A percentile compares a stretch with the other conserved stretches of the same genome.
phyloP scores from a whole-genome alignment of 1,140 invertebrate species.

The Cephus cinctus region DNA sequence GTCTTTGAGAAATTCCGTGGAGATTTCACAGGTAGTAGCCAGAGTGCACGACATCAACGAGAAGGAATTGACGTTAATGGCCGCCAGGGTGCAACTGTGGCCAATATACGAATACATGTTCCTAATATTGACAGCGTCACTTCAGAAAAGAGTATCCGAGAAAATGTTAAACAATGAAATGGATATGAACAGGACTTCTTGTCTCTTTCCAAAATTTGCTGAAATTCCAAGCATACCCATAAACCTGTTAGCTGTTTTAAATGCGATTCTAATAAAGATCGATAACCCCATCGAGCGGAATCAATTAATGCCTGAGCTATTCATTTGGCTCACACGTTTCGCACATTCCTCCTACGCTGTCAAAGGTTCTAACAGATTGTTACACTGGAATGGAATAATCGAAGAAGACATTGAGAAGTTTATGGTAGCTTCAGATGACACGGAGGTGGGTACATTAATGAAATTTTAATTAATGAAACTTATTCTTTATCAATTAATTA shows the following conservation, averaged over 20 bases:
- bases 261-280: conserved; percentile 16
- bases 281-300: conserved; percentile 8
- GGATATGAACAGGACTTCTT: neutral
- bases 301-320: conserved; percentile 26
- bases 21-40: conserved; percentile 9
- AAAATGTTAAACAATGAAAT: neutral
- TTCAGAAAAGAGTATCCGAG: conserved; percentile 28
- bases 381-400: conserved; percentile 15
- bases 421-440: neutral
- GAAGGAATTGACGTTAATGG: conserved; percentile 8
- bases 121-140: conserved; percentile 24
- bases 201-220: conserved; percentile 14
- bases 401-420: conserved; percentile 14
- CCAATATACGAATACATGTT: conserved; percentile 52
- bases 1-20: conserved; percentile 9
- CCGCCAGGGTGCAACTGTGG: conserved; percentile 39
- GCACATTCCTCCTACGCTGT: conserved; percentile 25
- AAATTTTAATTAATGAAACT: too few relatives aligned
- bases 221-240: conserved; percentile 39
- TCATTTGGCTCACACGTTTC: conserved; percentile 25
- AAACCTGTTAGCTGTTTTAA: conserved; percentile 33
- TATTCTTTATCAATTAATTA: neutral
- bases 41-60: conserved; percentile 10
- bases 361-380: conserved; percentile 20
- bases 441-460: neutral